phyloP scores from a whole-genome alignment of 2,113 vertebrate genomes.

The Aphyosemion australe region DNA sequence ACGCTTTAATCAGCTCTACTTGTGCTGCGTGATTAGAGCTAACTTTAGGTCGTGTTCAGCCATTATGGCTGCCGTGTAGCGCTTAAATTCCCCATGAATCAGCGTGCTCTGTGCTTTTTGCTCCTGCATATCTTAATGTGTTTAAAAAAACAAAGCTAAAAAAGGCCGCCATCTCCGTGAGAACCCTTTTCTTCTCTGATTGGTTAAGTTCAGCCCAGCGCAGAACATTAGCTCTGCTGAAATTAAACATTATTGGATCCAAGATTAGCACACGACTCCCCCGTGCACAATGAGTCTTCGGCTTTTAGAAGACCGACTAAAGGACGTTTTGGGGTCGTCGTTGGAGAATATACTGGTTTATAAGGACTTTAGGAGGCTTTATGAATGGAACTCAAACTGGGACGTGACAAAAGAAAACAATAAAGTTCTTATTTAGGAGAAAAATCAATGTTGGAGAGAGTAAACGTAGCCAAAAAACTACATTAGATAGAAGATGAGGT shows the following conservation, averaged over 20 bases:
- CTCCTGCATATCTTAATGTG: background rate
- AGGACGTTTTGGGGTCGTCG: background rate
- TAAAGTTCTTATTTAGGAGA: too few species aligned
- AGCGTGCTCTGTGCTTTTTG: background rate
- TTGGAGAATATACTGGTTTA: background rate
- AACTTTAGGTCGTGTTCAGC: background rate
- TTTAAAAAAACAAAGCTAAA: background rate
- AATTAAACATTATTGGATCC: background rate
- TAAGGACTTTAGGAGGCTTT: too few species aligned
- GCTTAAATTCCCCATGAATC: background rate
- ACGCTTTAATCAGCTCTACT: background rate
- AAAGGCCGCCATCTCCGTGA: background rate
- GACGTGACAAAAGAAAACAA: too few species aligned
- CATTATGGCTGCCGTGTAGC: background rate
- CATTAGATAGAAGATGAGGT: too few species aligned
- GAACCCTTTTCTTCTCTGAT: background rate
- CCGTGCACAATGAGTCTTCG: too few species aligned
- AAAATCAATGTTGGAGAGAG: too few species aligned
- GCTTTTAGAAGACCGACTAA: background rate
- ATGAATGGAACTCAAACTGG: too few species aligned
- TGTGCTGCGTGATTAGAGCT: background rate
- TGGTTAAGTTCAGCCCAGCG: background rate
- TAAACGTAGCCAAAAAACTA: too few species aligned
- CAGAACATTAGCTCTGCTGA: too few species aligned
- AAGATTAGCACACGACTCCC: too few species aligned